phyloP scores from a whole-genome alignment of 2,113 vertebrate species.

The Strigops habroptila region DNA sequence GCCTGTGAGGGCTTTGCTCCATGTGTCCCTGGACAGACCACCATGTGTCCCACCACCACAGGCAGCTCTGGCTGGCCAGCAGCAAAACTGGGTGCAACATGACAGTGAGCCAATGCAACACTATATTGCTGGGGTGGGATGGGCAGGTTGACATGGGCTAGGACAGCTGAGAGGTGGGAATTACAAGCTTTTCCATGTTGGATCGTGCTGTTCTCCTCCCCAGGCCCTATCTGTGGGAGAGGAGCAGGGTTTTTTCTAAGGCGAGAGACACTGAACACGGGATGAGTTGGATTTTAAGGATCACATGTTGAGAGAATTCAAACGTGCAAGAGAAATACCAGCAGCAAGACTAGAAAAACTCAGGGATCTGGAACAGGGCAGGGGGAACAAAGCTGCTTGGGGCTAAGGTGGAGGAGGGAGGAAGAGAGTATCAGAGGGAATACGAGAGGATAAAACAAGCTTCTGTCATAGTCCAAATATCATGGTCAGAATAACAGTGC shows the following conservation, averaged over 20 bases:
- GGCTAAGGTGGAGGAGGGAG: background rate
- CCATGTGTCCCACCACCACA: rapidly evolving
- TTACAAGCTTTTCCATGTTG: background rate
- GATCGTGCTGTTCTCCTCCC: background rate
- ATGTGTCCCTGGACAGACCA: background rate
- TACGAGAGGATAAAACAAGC: background rate
- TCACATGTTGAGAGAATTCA: background rate
- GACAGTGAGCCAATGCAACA: background rate
- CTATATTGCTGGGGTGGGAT: rapidly evolving
- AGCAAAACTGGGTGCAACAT: rapidly evolving
- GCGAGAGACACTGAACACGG: background rate
- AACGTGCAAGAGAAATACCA: background rate
- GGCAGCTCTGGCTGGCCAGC: background rate
- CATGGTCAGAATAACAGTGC: background rate
- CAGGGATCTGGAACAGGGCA: background rate
- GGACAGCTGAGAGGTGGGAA: background rate
- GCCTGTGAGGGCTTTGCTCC: background rate
- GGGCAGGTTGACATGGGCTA: background rate
- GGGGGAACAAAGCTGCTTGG: background rate
- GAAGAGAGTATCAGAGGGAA: background rate
- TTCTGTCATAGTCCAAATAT: background rate
- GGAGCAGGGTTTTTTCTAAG: background rate
- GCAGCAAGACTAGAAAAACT: background rate
- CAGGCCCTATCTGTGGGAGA: background rate
- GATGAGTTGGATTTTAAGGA: background rate